These are phyloP conservation scores for Stenoptilia bipunctidactyla DNA, from an alignment of 2,888 invertebrate species.

Conservation along the genomic window DNA sequence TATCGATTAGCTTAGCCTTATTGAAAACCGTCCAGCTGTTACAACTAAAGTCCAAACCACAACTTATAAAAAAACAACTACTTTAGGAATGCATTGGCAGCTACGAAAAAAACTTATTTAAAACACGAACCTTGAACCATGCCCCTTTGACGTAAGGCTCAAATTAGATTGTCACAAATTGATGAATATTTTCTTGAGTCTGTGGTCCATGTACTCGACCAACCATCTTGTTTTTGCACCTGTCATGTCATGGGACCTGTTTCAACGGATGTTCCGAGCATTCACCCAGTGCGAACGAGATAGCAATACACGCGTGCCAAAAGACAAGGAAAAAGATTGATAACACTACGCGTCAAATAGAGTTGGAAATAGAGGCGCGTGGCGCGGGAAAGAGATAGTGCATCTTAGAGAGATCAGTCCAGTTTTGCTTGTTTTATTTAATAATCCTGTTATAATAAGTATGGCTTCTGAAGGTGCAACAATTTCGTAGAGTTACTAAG, in stretches of 20 bases:
- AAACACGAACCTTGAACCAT: background rate
- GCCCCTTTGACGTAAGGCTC: background rate
- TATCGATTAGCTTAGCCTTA: background rate
- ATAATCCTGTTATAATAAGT: constrained; percentile 48
- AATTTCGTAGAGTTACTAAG: constrained; percentile 1
- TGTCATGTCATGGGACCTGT: constrained; percentile 43
- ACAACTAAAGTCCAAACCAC: background rate
- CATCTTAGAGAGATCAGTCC: constrained; percentile 20
- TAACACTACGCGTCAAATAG: constrained; percentile 7
- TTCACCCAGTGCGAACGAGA: constrained; percentile 41
- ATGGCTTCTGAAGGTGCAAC: constrained; percentile 13
- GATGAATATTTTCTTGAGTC: background rate
- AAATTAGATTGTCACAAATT: background rate
- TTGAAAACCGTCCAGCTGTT: background rate
- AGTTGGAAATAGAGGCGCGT: constrained; percentile 35
- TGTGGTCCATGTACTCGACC: constrained; percentile 26
- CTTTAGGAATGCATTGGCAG: background rate
- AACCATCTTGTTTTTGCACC: constrained; percentile 46
- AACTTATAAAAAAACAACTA: constrained; percentile 1
- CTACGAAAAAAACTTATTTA: background rate
- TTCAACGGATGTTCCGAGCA: constrained; percentile 48
- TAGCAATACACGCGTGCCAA: constrained; percentile 35
- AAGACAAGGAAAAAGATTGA: constrained; percentile 16
- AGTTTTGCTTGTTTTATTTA: constrained; percentile 31
- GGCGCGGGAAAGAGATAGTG: constrained; percentile 32